A percentile compares a stretch with the other conserved stretches of the same genome.
Conservation (phyloP, 2,113 vertebrate genomes). For the Fukomys damarensis region DNA sequence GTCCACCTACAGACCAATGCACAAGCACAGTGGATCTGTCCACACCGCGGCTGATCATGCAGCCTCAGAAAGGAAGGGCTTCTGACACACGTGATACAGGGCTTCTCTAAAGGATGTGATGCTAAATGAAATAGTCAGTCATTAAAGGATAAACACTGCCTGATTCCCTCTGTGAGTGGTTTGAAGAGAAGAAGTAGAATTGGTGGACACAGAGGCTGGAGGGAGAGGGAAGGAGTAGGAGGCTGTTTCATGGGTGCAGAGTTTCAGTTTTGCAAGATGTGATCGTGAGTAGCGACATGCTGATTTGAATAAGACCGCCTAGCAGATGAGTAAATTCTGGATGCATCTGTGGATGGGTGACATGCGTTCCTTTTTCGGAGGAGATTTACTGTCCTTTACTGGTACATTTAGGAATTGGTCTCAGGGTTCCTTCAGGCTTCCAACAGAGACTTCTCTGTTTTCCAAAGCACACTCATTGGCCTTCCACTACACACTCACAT, state of each 20-base stretch:
- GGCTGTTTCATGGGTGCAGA: accelerated
- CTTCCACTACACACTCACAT: neutral
- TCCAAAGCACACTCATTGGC: neutral
- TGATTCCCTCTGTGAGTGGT: accelerated
- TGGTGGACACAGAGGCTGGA: too few relatives aligned
- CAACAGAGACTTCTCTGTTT: neutral
- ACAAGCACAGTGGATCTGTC: accelerated
- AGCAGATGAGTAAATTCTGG: neutral
- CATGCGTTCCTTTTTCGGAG: neutral
- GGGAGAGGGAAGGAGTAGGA: accelerated
- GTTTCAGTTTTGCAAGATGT: accelerated
- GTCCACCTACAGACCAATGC: accelerated
- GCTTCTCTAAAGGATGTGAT: accelerated
- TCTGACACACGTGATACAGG: accelerated
- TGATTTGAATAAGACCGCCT: too few relatives aligned
- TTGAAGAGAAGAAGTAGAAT: neutral
- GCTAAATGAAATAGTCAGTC: accelerated
- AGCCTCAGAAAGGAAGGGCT: neutral
- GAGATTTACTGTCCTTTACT: neutral
- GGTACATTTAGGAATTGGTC: neutral
- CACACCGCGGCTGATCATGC: accelerated
- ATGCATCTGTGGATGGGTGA: neutral
- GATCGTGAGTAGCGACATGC: neutral
- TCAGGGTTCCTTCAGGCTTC: neutral
- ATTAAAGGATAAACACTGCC: accelerated